These are phyloP conservation scores for Zonitis immaculata DNA, from an alignment of 2,888 invertebrate genomes.

Conservation along the genomic window DNA sequence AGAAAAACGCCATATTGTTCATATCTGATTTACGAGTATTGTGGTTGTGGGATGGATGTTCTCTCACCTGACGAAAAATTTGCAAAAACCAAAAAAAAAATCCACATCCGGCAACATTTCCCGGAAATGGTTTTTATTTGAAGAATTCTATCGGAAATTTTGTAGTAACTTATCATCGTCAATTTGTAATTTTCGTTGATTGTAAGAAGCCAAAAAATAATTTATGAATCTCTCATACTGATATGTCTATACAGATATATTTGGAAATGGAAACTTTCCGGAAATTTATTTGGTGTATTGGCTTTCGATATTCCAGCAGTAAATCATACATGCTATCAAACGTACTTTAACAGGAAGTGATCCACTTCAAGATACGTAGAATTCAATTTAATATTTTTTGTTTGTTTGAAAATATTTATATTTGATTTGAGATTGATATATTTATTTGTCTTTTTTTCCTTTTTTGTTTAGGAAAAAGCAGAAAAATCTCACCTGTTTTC, in stretches of 20 bases:
- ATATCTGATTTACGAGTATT: slow-evolving; percentile 29
- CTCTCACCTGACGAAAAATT: slow-evolving; percentile 31
- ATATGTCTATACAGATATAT: not conserved
- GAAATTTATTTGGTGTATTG: slow-evolving; percentile 3
- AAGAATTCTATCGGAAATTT: no score
- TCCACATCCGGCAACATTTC: no score
- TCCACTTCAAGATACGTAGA: not conserved
- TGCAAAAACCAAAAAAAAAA: slow-evolving; percentile 9
- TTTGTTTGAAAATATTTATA: not conserved
- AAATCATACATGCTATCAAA: slow-evolving; percentile 14
- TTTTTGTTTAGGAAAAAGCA: not conserved
- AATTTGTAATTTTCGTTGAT: not conserved
- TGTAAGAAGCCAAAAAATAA: not conserved
- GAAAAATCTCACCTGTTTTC: slow-evolving; percentile 40
- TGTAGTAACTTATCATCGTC: no score
- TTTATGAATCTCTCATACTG: not conserved
- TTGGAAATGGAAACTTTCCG: slow-evolving; percentile 6
- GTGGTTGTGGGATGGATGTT: slow-evolving; percentile 28
- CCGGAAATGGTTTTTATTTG: no score
- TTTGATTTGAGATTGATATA: not conserved
- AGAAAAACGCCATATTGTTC: slow-evolving; percentile 27
- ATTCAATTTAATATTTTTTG: not conserved
- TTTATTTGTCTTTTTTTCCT: no score
- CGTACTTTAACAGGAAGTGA: not conserved
- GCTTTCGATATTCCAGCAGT: slow-evolving; percentile 11